Evolutionary conservation across 2,888 invertebrate species (phyloP), one percentile per base, ranked within the genome.

Genomic region (Lithophane ornitopus): DNA sequence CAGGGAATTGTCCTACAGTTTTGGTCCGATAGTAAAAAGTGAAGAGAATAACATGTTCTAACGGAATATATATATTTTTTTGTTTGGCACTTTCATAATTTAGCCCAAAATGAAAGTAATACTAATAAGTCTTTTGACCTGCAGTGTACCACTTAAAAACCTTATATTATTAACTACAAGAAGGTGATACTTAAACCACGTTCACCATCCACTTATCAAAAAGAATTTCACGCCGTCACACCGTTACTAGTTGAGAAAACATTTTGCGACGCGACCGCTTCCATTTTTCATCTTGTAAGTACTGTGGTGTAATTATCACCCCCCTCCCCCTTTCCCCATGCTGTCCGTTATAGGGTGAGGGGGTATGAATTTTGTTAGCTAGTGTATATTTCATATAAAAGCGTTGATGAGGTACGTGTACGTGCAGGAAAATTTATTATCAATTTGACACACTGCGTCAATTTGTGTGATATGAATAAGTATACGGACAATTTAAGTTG

Each of bases 201-300:
- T 26, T 16, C 56, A 22, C 22, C n/a, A 63, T 19, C 34, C 16
- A 65, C 58, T 65, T 79, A 79, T 56, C 59, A 56, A 66, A 78
- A 72, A 75, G 39, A 85, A 81, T 74, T 80, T 75, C 62, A 67
- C 56, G 16, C 65, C 77, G 77, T 71, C 80, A 72, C 70, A 52
- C 19, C 26, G 49, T 61, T 41, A 34, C 70, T 65, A 68, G 77
- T 80, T 76, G 78, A 78, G 78, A 77, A 85, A 85, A 87, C 74
- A 83, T 86, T 87, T 78, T 77, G 79, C 54, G 79, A 68, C 61
- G 39, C 74, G 59, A 66, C 76, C 79, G 74, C 73, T 68, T 76
- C 70, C 86, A 87, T 87, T 83, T 85, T 87, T 87, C 87, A 87
- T 87, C 72, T 70, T 58, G 80, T 75, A 85, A 84, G 81, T 86